Base-by-base conservation (phyloP, 2,113 vertebrate species). In the Pithys albifrons region DNA sequence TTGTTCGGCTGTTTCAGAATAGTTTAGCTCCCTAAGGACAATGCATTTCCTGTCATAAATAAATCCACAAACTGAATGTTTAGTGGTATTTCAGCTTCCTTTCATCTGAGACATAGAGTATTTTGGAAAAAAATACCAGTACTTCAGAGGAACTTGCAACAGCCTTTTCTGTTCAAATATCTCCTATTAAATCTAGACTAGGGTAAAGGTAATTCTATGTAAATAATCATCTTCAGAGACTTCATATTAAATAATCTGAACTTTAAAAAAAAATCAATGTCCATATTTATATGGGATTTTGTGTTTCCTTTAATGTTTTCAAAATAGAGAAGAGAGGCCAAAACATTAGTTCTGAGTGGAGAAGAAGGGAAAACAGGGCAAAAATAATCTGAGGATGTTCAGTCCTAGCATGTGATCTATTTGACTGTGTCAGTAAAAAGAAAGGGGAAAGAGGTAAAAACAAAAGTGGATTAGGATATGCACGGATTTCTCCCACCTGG, bases 21-120 rank as follows among this genome's bases (percentile, higher is more conserved):
- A 91, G 72, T 85, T 96, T 86, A 43, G 55, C 94, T 95, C 87
- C 94, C 83, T 79, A 37, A 89, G 81, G 64, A 96, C 92, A 94
- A 96, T 95, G 94, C 39, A 66, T 93, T 95, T 93, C 78, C 76
- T 92, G 86, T 89, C 76, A 88, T 95, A 97, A 96, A 95, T 92
- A 93, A 95, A 92, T 88, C 82, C 57, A 75, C 88, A 87, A 90
- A 88, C 62, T 84, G 76, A 86, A 84, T 78, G 39, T 79, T 96
- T 92, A 46, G 35, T 86, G 61, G 65, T 67, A 58, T 88, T 95
- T 93, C 51, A 76, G 27, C 93, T 97, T 95, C 84, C 78, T 95
- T 92, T 97, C 31, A 22, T 75, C 59, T 80, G 70, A 95, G 27
- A 86, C 57, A 74, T 28, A 35, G 13, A 65, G 23, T 77, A 65